phyloP scores from a whole-genome alignment of 2,113 vertebrate genomes.

The Macrotus californicus region DNA sequence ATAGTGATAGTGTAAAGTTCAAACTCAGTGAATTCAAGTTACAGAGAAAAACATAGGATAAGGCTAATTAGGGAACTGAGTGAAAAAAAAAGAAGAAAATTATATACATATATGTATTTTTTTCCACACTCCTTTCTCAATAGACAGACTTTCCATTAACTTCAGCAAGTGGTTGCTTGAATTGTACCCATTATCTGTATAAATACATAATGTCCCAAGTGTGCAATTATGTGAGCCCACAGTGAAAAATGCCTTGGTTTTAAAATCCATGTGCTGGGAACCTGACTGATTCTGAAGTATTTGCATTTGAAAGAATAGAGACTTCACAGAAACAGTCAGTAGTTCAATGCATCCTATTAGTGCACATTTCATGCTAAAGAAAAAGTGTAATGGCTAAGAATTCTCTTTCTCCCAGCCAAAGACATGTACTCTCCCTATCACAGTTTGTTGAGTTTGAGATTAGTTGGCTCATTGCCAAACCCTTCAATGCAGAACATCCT shows the following conservation, averaged over 20 bases:
- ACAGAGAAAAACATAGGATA: not conserved
- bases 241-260: slow-evolving; percentile 61
- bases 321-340: slow-evolving; percentile 52
- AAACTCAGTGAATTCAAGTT: not conserved
- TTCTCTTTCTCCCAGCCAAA: slow-evolving; percentile 20
- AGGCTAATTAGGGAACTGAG: not conserved
- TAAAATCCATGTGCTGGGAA: slow-evolving; percentile 57
- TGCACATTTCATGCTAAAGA: slow-evolving; percentile 50
- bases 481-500: not conserved
- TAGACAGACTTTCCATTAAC: slow-evolving; percentile 36
- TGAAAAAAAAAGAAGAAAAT: not conserved
- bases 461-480: slow-evolving; percentile 17
- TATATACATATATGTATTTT: not conserved
- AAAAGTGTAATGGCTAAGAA: slow-evolving; percentile 1
- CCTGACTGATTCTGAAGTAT: slow-evolving; percentile 54
- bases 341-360: slow-evolving; percentile 51
- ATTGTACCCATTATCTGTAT: slow-evolving; percentile 66
- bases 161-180: slow-evolving; percentile 40
- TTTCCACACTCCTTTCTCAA: not conserved
- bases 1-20: not conserved
- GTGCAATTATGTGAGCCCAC: slow-evolving; percentile 58
- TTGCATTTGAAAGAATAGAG: slow-evolving; percentile 67
- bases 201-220: slow-evolving; percentile 70
- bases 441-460: slow-evolving; percentile 6
- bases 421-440: not conserved